Percentiles rank a stretch among this genome's conserved stretches.
Conservation (phyloP, 1,140 invertebrate genomes). For the Adelges cooleyi region DNA sequence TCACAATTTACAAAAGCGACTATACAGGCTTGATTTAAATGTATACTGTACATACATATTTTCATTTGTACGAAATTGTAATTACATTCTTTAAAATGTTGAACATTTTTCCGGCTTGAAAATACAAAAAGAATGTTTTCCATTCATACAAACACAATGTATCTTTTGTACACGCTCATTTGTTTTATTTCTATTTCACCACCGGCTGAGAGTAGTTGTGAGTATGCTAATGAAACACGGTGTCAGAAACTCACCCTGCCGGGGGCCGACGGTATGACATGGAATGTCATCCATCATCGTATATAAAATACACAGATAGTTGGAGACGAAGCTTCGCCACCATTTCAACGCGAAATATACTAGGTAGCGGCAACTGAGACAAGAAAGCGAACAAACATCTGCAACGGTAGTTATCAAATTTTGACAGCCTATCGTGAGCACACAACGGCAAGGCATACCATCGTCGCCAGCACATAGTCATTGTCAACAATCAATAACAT, state of each 20-base stretch:
- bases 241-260: constrained; percentile 18
- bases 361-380: too few relatives aligned
- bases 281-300: constrained; percentile 19
- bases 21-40: too few relatives aligned
- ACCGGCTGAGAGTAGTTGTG: too few relatives aligned
- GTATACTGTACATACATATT: too few relatives aligned
- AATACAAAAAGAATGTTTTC: background rate
- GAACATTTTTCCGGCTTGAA: background rate
- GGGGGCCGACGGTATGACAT: background rate
- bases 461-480: too few relatives aligned
- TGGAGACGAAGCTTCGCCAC: background rate
- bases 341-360: too few relatives aligned
- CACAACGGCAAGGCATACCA: background rate
- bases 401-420: constrained; percentile 4
- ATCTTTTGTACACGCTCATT: constrained; percentile 8
- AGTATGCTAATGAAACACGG: constrained; percentile 18
- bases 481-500: too few relatives aligned
- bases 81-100: too few relatives aligned
- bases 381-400: background rate
- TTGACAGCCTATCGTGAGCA: background rate
- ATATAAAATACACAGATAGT: background rate
- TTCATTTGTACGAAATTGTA: too few relatives aligned
- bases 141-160: background rate
- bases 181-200: background rate
- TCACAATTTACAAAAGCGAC: too few relatives aligned